phyloP scores from a whole-genome alignment of 1,140 invertebrate genomes.

The Phthorimaea operculella region DNA sequence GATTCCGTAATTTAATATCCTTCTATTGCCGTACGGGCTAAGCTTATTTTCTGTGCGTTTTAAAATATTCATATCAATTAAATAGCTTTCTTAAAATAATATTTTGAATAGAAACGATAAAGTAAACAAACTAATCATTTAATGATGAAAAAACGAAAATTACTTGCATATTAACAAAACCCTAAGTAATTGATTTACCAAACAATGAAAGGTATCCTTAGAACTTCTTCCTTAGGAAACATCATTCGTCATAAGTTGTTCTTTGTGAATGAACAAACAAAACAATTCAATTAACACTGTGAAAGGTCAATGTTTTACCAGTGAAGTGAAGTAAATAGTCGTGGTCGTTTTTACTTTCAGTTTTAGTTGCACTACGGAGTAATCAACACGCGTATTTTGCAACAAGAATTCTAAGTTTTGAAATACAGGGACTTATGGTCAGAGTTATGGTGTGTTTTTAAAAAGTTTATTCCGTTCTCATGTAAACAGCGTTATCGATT shows the following conservation, averaged over 20 bases:
- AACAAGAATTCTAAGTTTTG: not conserved
- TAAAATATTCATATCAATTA: too few species aligned
- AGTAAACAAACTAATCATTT: too few species aligned
- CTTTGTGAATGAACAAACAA: not conserved
- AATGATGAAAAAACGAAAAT: too few species aligned
- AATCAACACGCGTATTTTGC: not conserved
- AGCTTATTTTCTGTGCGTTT: too few species aligned
- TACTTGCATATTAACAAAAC: too few species aligned
- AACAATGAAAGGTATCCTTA: constrained; percentile 1
- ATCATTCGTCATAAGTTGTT: not conserved
- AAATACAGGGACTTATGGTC: not conserved
- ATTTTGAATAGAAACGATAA: too few species aligned
- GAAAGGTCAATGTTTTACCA: not conserved
- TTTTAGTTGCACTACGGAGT: not conserved
- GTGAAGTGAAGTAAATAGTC: not conserved
- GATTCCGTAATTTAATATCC: too few species aligned
- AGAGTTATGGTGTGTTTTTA: too few species aligned
- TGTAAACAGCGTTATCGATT: not conserved
- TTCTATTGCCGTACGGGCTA: too few species aligned
- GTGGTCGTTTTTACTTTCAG: not conserved
- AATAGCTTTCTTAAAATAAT: too few species aligned
- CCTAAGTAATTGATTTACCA: not conserved
- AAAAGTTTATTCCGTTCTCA: too few species aligned
- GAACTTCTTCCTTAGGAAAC: not conserved
- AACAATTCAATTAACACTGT: not conserved